Base-by-base conservation (phyloP, 2,113 vertebrate species). In the Dicrurus megarhynchus region DNA sequence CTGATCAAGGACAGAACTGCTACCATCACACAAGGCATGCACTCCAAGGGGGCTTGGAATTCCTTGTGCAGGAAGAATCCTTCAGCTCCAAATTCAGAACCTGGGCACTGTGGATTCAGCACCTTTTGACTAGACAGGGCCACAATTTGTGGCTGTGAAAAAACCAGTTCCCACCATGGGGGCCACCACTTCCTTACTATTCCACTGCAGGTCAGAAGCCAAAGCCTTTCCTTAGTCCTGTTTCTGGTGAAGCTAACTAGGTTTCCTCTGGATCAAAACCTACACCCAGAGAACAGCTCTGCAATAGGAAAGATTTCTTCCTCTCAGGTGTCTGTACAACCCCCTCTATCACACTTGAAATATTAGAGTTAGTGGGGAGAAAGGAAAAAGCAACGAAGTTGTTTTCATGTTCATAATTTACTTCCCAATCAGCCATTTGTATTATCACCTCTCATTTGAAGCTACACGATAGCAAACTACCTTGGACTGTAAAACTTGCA, bases 31-130 rank as follows among this genome's bases (percentile, higher is more conserved):
- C 15, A 32, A 35, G 33, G 33, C 7, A 5, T 0, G 30, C 22
- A 26, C 30, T 44, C 50, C 0, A 0, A 55, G 47, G 33, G 21
- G 57, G n/a, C n/a, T 2, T 44, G 35, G 50, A 65, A 70, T 35
- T 65, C 16, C 44, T 73, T 42, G 30, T 11, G n/a, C 28, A 42
- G 22, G 37, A 75, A 75, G 50, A 71, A 64, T 53, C 22, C 33
- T 47, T 79, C 26, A 10, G 11, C 65, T 71, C 55, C 39, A 32
- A 7, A 67, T 53, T 69, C 3, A 1, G 41, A 70, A 74, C 28
- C 21, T 17, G 32, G 8, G 23, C 63, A 52, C 53, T 18, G 16
- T 6, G 23, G 32, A 82, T 60, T 37, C 61, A 35, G 56, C 23
- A 49, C 21, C 21, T 53, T 49, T 53, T 42, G 24, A 47, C 19